These are phyloP conservation scores for Xyrichtys novacula DNA, from an alignment of 2,797 vertebrate genomes.

Conservation along the genomic window DNA sequence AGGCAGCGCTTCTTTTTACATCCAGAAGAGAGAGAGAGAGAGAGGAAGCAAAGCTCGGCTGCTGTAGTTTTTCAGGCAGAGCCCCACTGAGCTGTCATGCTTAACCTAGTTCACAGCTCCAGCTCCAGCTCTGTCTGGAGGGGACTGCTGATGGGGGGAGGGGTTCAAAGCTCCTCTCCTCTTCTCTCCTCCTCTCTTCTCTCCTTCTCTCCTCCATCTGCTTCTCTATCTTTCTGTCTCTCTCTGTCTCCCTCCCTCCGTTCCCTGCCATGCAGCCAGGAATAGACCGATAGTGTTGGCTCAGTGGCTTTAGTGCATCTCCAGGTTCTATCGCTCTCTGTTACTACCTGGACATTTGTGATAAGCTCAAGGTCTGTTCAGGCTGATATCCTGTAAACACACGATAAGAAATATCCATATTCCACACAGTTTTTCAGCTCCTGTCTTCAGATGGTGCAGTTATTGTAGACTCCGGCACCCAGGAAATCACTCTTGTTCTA, in stretches of 20 bases:
- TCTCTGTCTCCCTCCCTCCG: neutral
- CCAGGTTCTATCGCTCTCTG: slow-evolving; percentile 55
- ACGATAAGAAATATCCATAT: slow-evolving; percentile 70
- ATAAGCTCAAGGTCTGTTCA: slow-evolving; percentile 69
- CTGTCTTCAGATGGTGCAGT: slow-evolving; percentile 27
- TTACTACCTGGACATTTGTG: slow-evolving; percentile 73
- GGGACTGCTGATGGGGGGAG: slow-evolving; percentile 68
- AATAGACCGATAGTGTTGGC: slow-evolving; percentile 67
- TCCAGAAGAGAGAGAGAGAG: slow-evolving; percentile 34
- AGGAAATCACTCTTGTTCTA: slow-evolving; percentile 9
- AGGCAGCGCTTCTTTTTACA: slow-evolving; percentile 36
- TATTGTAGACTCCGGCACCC: slow-evolving; percentile 25
- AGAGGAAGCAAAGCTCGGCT: slow-evolving; percentile 43
- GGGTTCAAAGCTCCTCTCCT: slow-evolving; percentile 48
- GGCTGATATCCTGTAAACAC: slow-evolving; percentile 63
- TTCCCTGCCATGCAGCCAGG: slow-evolving; percentile 31
- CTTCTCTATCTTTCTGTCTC: slow-evolving; percentile 10
- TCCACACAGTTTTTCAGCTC: slow-evolving; percentile 33
- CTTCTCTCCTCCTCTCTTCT: slow-evolving; percentile 21
- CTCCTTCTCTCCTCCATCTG: slow-evolving; percentile 24
- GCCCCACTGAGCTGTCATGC: slow-evolving; percentile 71
- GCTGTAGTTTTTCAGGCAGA: slow-evolving; percentile 56
- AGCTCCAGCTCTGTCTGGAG: slow-evolving; percentile 71
- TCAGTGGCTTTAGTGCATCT: slow-evolving; percentile 68
- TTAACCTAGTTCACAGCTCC: slow-evolving; percentile 77